Evolutionary conservation across 2,888 invertebrate genomes (phyloP), one percentile per base, ranked within the genome.

Genomic region (Spialia ferax): DNA sequence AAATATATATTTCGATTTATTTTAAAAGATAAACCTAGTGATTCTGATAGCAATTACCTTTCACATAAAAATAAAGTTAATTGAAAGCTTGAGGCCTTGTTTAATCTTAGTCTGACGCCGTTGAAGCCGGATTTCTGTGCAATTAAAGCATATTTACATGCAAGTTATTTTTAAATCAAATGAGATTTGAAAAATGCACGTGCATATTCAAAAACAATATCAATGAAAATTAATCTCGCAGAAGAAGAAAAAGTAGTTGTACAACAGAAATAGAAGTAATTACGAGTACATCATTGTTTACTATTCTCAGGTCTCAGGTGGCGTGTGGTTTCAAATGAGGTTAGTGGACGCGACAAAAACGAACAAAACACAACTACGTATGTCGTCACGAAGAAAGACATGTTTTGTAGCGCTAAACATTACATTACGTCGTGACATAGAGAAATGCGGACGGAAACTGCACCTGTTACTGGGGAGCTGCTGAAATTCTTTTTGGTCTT

Each of bases 401-500:
- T 65, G 65, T 52, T 65, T 56, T 32, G 38, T 52, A 38, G 65
- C 59, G 35, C 65, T 79, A 83, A 84, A 85, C 86, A 84, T 80
- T 75, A 79, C 81, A 83, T 80, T 79, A 80, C 80, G 74, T 70
- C 54, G 71, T 84, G 86, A 86, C 86, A 79, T 72, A 74, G 83
- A 85, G 83, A 82, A 84, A 87, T 85, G 84, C 74, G 76, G 72
- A 72, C 67, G 75, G 74, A 77, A 57, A 64, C 57, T 65, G 50
- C 85, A 86, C 85, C 84, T 85, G 86, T 77, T 79, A 73, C 71
- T 71, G 70, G 70, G 70, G 71, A 68, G 38, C 38, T 70, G 71
- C 70, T 69, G 68, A 35, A 50, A 45, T 52, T 59, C 35, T 52
- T 63, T 18, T 52, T 38, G 10, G 18, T 60, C 50, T 20, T 20